Evolutionary conservation across 2,113 vertebrate genomes (phyloP), one percentile per base, ranked within the genome.

Genomic region (Elgaria multicarinata): DNA sequence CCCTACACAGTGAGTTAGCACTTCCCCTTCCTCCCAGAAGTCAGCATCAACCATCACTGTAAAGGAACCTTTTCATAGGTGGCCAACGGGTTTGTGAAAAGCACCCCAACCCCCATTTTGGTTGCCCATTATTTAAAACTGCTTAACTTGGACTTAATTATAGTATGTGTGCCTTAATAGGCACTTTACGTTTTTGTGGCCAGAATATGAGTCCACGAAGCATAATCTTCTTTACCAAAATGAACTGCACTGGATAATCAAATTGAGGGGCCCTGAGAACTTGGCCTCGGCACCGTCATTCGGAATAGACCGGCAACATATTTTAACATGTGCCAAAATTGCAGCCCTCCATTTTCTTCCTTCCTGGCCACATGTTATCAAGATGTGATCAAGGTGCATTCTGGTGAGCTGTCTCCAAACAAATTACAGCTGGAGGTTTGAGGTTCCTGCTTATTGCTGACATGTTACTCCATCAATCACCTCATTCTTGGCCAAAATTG

Each of bases 401-500:
- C 88, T 91, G 91, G 86, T 55, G 90, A 83, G 79, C 88, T 90
- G 93, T 91, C 91, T 93, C 90, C 91, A 94, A 85, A 72, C 85
- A 95, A 93, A 95, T 92, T 92, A 92, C 72, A 85, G 87, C 44
- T 24, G 79, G 83, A 18, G 82, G 83, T 36, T 92, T 92, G 87
- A 94, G 88, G 74, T 83, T 91, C 78, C 91, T 72, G 2, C 77
- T 93, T 78, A 91, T 12, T 93, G 84, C 58, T 93, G 92, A 94
- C 77, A 81, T 83, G 36, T 79, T 91, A 88, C 88, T 93, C 84
- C 82, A 94, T 95, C 94, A 89, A 90, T 94, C 91, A 91, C n/a
- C 82, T 92, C 93, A 75, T 93, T 96, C 94, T 91, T 90, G 90
- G 76, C 89, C 85, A 88, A 93, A 95, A 93, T 94, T 92, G 93